Evolutionary conservation across 2,797 vertebrate species (phyloP).

Genomic region (Paramormyrops hopkinsi): DNA sequence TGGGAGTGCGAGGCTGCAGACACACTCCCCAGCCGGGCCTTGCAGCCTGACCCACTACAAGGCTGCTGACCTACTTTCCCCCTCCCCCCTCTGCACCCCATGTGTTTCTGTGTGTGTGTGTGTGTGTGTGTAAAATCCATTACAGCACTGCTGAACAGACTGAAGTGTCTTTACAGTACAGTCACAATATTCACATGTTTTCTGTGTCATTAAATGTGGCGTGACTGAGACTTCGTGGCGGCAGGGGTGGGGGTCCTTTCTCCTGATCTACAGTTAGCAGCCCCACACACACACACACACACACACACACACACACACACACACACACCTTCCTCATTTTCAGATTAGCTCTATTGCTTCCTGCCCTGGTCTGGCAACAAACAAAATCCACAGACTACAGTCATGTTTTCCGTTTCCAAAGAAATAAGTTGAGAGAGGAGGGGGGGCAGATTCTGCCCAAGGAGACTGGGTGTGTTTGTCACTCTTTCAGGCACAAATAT

Average conservation of each 20-base stretch:
- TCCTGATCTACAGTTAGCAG: neutral
- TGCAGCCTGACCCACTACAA: constrained; percentile 52
- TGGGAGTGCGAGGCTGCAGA: constrained; percentile 16
- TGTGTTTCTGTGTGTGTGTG: constrained; percentile 12
- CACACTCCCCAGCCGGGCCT: constrained; percentile 46
- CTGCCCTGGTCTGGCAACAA: neutral
- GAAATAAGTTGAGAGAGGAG: neutral
- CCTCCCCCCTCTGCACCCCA: constrained; percentile 30
- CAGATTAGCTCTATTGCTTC: neutral
- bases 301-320: neutral
- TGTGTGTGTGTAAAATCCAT: constrained; percentile 45
- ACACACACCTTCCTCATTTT: neutral
- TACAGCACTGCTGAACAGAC: constrained; percentile 53
- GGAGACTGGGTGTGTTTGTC: constrained; percentile 35
- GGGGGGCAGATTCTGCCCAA: constrained; percentile 40
- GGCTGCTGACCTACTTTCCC: constrained; percentile 65
- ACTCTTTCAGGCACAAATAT: constrained; percentile 22
- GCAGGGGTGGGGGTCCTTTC: constrained; percentile 15
- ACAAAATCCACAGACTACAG: constrained; percentile 33
- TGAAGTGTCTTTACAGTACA: constrained; percentile 60
- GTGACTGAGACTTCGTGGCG: constrained; percentile 41
- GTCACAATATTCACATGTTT: constrained; percentile 25
- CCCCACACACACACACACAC: neutral
- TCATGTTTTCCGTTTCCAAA: constrained; percentile 35
- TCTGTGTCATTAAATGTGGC: constrained; percentile 32